Percentiles rank a stretch among this genome's conserved stretches.
These are phyloP conservation scores for Sitta carolinensis DNA, from an alignment of 2,797 vertebrate genomes.

Conservation along the genomic window DNA sequence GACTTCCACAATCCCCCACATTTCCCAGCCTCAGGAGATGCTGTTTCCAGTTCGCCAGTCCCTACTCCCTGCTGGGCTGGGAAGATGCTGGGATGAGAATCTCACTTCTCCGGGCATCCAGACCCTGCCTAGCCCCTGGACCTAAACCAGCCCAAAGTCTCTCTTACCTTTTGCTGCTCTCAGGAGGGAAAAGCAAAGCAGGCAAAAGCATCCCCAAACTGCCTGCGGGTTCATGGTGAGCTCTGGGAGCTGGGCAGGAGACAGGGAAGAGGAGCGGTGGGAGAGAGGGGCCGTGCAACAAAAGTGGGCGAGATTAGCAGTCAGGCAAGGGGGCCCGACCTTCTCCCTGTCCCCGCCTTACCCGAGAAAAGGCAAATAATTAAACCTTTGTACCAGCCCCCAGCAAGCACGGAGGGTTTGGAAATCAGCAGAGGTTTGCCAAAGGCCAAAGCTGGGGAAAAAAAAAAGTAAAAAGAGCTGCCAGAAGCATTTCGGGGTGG, in stretches of 20 bases:
- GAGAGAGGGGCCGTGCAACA: neutral
- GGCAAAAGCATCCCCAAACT: neutral
- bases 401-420: neutral
- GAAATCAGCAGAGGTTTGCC: conserved; percentile 12
- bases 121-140: rapidly evolving
- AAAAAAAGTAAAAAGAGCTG: neutral
- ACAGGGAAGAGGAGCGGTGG: neutral
- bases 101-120: rapidly evolving
- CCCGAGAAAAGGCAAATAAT: conserved; percentile 52
- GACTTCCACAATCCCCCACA: neutral
- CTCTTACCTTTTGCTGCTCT: conserved; percentile 61
- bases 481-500: neutral
- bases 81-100: neutral
- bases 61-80: neutral
- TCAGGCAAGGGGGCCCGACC: neutral
- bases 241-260: neutral
- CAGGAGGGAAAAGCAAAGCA: conserved; percentile 27
- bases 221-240: neutral
- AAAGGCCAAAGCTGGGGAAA: neutral
- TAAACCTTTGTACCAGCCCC: conserved; percentile 30
- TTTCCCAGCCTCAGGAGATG: rapidly evolving
- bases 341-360: neutral
- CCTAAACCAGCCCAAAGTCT: neutral
- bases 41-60: neutral
- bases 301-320: neutral